Conservation (phyloP, 2,797 vertebrate species). For the Cirrhinus mrigala region DNA sequence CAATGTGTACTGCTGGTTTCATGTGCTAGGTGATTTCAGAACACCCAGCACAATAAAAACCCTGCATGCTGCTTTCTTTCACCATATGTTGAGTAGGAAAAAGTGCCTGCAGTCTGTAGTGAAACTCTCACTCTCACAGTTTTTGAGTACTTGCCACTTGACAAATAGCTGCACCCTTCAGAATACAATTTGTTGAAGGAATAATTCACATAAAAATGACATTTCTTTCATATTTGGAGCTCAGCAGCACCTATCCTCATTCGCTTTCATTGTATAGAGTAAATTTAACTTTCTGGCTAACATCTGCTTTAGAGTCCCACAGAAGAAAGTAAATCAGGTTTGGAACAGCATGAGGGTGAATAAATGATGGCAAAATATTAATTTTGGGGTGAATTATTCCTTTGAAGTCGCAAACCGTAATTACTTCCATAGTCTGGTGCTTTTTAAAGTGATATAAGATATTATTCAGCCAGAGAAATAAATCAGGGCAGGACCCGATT, state of each 20-base stretch:
- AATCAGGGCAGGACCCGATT: not conserved
- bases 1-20: conserved; percentile 8
- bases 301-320: not conserved
- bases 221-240: not conserved
- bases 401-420: not conserved
- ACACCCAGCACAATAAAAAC: not conserved
- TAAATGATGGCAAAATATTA: not conserved
- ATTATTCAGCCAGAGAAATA: not conserved
- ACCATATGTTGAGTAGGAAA: conserved; percentile 35
- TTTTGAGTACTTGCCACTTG: conserved; percentile 21
- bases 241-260: not conserved
- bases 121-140: conserved; percentile 2
- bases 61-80: conserved; percentile 6
- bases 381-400: conserved; percentile 3
- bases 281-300: not conserved
- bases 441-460: not conserved
- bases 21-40: conserved; percentile 14
- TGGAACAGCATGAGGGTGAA: conserved; percentile 8
- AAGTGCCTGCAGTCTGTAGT: conserved; percentile 22
- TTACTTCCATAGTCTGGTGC: not conserved
- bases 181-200: not conserved
- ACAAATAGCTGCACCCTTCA: conserved; percentile 2
- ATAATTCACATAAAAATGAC: not conserved
- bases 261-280: not conserved
- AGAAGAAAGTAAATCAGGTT: not conserved